A percentile compares a stretch with the other conserved stretches of the same genome.
Evolutionary conservation across 2,888 invertebrate species (phyloP).

Genomic region (Euzophera pinguis): DNA sequence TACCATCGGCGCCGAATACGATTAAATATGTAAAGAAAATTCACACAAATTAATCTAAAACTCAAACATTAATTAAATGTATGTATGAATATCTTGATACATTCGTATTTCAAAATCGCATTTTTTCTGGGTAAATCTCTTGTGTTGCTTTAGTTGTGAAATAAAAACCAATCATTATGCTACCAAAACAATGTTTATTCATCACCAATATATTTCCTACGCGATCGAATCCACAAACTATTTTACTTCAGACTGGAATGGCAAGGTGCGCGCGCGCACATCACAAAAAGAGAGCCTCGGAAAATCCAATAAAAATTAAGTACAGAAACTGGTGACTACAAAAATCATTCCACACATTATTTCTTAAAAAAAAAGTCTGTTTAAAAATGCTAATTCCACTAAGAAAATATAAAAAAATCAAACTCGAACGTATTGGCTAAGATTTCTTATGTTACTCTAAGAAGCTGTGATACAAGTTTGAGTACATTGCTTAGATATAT

Average conservation of each 20-base stretch:
- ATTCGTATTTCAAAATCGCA: no score
- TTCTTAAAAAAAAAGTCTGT: constrained; percentile 34
- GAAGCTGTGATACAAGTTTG: constrained; percentile 11
- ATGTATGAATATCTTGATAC: no score
- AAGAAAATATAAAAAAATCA: constrained; percentile 19
- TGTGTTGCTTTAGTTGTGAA: not conserved
- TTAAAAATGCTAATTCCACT: constrained; percentile 28
- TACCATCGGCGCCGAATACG: constrained; percentile 97
- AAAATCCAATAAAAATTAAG: constrained; percentile 48
- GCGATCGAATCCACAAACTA: constrained; percentile 25
- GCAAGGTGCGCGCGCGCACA: constrained; percentile 17
- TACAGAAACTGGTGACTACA: constrained; percentile 37
- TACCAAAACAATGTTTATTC: constrained; percentile 43
- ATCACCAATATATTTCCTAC: constrained; percentile 37
- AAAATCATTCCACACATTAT: constrained; percentile 31
- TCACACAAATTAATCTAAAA: no score
- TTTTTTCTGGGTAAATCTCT: no score
- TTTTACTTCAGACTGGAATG: constrained; percentile 37
- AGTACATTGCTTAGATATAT: constrained; percentile 8
- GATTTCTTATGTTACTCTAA: constrained; percentile 5
- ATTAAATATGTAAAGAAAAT: no score
- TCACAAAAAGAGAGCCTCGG: constrained; percentile 42
- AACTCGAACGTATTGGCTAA: constrained; percentile 8
- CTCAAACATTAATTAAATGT: no score
- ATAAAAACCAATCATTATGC: constrained; percentile 4